Base-by-base conservation (phyloP, 2,797 vertebrate species). In the Characodon lateralis region DNA sequence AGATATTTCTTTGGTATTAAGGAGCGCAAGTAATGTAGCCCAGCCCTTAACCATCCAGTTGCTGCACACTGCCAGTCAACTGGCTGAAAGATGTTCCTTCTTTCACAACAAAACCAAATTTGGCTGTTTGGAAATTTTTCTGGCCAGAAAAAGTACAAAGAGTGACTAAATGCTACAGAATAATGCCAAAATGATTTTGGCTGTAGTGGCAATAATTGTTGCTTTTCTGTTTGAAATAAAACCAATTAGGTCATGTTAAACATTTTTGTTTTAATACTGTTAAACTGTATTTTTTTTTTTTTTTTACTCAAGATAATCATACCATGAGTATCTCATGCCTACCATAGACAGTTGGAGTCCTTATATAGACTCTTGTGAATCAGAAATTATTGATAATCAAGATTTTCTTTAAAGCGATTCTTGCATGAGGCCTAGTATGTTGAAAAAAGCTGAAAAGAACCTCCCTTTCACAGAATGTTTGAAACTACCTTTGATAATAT, bases 351-450 rank as follows among this genome's bases (percentile, higher is more conserved):
- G 10, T 9, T n/a, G 55, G 56, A 28, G 9, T 28, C n/a, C 22
- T 9, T 56, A 56, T 59, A 3, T 56, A 22, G 24, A 56, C 8
- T 59, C n/a, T 13, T 9, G 26, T 59, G 12, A 59, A 59, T 13
- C 59, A 31, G 28, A 61, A 10, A 28, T 31, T 8, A 31, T 18
- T 53, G 16, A 53, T 53, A 5, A 18, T 18, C 16, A 53, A 2
- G 6, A 7, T 12, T 70, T 77, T 71, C 20, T 61, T 50, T 3
- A 22, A 71, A 28, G 18, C 0, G 24, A 6, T 74, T 74, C 55
- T 59, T 39, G 18, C 78, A 51, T 70, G 72, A 71, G 48, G 24
- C 43, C 58, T n/a, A 35, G 22, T 24, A 13, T 72, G 28, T 72
- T 26, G 10, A 76, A 50, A 6, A 28, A 2, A 50, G 10, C 14